These are phyloP conservation scores for Nowickia ferox DNA, from an alignment of 2,888 invertebrate species.

Conservation along the genomic window DNA sequence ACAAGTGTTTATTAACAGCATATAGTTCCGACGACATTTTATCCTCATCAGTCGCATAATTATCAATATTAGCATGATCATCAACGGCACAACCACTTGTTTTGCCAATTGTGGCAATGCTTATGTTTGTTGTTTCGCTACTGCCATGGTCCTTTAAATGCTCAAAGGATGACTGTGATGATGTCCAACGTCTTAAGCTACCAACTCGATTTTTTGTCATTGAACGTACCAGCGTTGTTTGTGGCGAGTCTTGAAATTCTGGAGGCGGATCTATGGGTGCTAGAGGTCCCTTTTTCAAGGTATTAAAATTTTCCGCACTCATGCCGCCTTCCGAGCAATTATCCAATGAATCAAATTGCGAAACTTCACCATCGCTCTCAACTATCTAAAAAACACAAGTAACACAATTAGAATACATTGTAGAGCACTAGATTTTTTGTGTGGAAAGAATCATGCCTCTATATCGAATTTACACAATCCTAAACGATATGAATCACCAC, in stretches of 20 bases:
- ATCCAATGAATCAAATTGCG: conserved; percentile 91
- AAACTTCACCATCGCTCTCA: conserved; percentile 92
- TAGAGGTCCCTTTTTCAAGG: conserved; percentile 90
- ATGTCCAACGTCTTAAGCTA: conserved; percentile 80
- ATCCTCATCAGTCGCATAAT: conserved; percentile 70
- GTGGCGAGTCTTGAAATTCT: conserved; percentile 88
- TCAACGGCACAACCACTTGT: conserved; percentile 39
- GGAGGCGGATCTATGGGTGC: conserved; percentile 91
- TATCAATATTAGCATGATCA: conserved; percentile 40
- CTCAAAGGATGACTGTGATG: conserved; percentile 81
- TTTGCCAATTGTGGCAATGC: conserved; percentile 57
- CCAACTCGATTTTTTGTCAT: conserved; percentile 80
- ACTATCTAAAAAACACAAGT: conserved; percentile 85
- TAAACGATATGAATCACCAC: conserved; percentile 82
- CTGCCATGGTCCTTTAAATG: conserved; percentile 77
- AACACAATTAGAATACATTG: not conserved
- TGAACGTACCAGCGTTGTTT: conserved; percentile 81
- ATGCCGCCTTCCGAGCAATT: conserved; percentile 89
- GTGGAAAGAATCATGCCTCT: conserved; percentile 76
- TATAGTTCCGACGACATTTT: conserved; percentile 79
- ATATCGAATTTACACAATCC: conserved; percentile 83
- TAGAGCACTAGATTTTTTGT: too few species aligned
- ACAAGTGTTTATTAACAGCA: conserved; percentile 80
- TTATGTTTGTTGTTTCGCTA: conserved; percentile 60
- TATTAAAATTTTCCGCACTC: conserved; percentile 92